Conservation (phyloP, 2,113 vertebrate species). For the Antigone vipio region DNA sequence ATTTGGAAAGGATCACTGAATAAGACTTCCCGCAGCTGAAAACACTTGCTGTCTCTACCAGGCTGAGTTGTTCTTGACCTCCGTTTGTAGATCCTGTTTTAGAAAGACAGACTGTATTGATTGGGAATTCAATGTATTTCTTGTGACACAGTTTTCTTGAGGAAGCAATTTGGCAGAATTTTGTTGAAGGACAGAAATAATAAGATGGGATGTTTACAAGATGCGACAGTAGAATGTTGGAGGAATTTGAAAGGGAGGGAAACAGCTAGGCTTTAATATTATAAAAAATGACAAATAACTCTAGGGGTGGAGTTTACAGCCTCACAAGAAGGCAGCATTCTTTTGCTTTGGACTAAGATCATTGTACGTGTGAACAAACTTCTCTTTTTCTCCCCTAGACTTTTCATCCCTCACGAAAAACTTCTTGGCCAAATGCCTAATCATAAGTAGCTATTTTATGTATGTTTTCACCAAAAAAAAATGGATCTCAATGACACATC, state of each 20-base stretch:
- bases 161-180: slow-evolving; percentile 4
- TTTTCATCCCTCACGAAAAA: slow-evolving; percentile 50
- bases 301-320: background rate
- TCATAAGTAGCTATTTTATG: slow-evolving; percentile 31
- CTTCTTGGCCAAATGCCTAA: slow-evolving; percentile 23
- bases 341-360: slow-evolving; percentile 32
- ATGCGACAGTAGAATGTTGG: background rate
- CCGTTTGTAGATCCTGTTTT: slow-evolving; percentile 27
- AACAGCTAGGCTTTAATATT: background rate
- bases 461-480: background rate
- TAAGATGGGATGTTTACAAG: background rate
- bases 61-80: slow-evolving; percentile 62
- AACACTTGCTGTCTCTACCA: slow-evolving; percentile 68
- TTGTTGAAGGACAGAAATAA: slow-evolving; percentile 27
- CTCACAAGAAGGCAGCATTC: background rate
- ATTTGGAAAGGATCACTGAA: slow-evolving; percentile 69
- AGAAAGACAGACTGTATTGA: slow-evolving; percentile 35
- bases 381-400: background rate
- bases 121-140: slow-evolving; percentile 36
- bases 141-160: slow-evolving; percentile 11
- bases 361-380: background rate
- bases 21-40: slow-evolving; percentile 72
- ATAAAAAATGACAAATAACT: background rate
- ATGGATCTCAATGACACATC: background rate
- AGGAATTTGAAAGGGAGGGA: background rate